Percentiles rank a stretch among this genome's conserved stretches.
Conservation (phyloP, 2,888 invertebrate species). For the Eilema sororculum region DNA sequence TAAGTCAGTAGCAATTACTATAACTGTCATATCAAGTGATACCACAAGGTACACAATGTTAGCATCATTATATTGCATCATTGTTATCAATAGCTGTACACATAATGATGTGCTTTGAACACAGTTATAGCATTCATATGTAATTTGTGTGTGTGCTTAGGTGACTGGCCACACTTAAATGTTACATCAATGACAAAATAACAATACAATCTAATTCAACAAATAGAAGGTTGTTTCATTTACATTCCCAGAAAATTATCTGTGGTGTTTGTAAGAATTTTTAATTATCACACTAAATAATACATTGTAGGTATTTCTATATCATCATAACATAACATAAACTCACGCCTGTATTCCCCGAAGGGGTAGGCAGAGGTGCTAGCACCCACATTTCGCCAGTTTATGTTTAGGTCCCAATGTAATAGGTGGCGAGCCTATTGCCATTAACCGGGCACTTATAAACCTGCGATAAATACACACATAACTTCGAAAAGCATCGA, state of each 20-base stretch:
- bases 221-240: neutral
- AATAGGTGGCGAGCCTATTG: too few relatives aligned
- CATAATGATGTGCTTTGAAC: neutral
- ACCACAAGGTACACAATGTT: neutral
- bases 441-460: too few relatives aligned
- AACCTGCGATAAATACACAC: too few relatives aligned
- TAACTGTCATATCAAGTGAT: neutral
- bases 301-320: too few relatives aligned
- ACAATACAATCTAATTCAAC: conserved; percentile 5
- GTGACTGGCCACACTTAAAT: neutral
- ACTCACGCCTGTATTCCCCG: too few relatives aligned
- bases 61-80: neutral
- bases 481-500: too few relatives aligned
- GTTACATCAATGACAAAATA: conserved; percentile 8
- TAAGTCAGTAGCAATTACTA: neutral
- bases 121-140: neutral
- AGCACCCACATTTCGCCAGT: too few relatives aligned
- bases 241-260: neutral
- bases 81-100: neutral
- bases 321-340: too few relatives aligned
- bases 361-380: too few relatives aligned
- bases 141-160: conserved; percentile 5
- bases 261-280: neutral
- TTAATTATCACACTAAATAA: neutral
- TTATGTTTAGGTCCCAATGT: too few relatives aligned